Base-by-base conservation (phyloP, 2,113 vertebrate species). In the Ovis canadensis region DNA sequence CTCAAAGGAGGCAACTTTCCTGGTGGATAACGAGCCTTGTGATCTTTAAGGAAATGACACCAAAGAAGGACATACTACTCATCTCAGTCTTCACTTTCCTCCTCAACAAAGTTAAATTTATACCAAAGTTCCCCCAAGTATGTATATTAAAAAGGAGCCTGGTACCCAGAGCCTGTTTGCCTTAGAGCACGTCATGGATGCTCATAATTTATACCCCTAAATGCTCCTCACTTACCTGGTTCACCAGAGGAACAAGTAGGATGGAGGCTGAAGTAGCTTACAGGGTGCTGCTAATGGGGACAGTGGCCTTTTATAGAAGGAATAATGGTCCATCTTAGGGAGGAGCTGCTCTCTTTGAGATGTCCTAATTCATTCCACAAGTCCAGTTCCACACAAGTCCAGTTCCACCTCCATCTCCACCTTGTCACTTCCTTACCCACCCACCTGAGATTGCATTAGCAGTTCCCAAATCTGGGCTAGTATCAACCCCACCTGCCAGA, bases 281-380 rank as follows among this genome's bases (percentile, higher is more conserved):
- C 97, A 94, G 98, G 59, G 64, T 93, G 48, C 57, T 40, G 25
- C 33, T 95, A 36, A 19, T 91, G 62, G 91, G 52, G 50, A 4
- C 33, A 50, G 15, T 0, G 85, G 10, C 88, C 7, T 98, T 99
- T 98, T 99, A 99, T 99, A 98, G 96, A 96, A 88, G 91, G 50
- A 94, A 33, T 31, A 94, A 60, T 0, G 29, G 91, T 86, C 50
- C 67, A 60, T 95, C 40, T 82, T 74, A 96, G 97, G 97, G 92
- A 98, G 98, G 98, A 97, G 98, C 87, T 98, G 97, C 96, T 97
- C 82, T 40, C 96, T 95, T 97, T 94, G 95, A 90, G 31, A 97
- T 97, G 97, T 96, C 97, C 98, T 98, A 98, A 99, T 98, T 98
- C 98, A 98, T 96, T 98, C 88, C 96, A 98, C 98, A 88, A 98